Percentiles rank a stretch among this genome's conserved stretches.
Evolutionary conservation across 1,140 invertebrate species (phyloP).

Genomic region (Heliothis subflexa): DNA sequence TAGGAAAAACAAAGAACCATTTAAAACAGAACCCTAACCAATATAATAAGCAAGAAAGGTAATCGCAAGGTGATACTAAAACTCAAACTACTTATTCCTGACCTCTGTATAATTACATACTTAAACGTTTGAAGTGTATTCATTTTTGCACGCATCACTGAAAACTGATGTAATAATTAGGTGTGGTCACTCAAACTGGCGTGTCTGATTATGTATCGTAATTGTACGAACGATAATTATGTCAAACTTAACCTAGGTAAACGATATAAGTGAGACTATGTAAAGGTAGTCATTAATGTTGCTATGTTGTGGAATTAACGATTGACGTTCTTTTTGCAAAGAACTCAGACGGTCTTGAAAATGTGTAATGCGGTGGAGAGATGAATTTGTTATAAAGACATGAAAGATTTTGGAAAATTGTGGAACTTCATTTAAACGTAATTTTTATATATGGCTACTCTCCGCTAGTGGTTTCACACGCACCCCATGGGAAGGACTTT

Average conservation of each 20-base stretch:
- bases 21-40: constrained; percentile 4
- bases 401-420: no score
- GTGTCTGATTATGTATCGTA: constrained; percentile 33
- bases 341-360: no score
- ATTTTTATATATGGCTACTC: no score
- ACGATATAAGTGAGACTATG: background rate
- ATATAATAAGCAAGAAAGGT: constrained; percentile 10
- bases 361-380: no score
- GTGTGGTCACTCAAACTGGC: background rate
- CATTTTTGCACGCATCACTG: constrained; percentile 31
- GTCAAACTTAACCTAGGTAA: constrained; percentile 20
- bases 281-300: background rate
- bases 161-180: constrained; percentile 3
- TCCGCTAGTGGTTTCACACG: no score
- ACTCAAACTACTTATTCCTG: constrained; percentile 23
- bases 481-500: no score
- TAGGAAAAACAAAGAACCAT: background rate
- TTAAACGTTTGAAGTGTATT: constrained; percentile 10
- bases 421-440: no score
- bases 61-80: constrained; percentile 25
- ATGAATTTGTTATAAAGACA: no score
- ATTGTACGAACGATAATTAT: constrained; percentile 10
- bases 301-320: background rate
- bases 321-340: no score
- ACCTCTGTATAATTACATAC: constrained; percentile 21